These are phyloP conservation scores for Portevinia maculata DNA, from an alignment of 2,888 invertebrate species.

Conservation along the genomic window DNA sequence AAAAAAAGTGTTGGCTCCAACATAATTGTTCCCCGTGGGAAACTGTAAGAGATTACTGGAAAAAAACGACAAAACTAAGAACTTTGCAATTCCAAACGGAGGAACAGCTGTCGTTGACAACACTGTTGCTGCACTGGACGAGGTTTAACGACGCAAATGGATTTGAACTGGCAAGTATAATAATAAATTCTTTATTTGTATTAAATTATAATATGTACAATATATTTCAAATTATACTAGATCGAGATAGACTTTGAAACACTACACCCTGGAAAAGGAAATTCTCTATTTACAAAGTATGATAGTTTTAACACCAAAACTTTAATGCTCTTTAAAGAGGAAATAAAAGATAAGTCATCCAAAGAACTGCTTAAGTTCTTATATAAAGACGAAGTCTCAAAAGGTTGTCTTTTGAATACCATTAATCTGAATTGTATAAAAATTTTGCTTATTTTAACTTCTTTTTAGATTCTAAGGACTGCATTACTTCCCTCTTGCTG, in stretches of 20 bases:
- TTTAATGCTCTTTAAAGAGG: constrained; percentile 1
- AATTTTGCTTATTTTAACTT: background rate
- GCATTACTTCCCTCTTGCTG: constrained; percentile 49
- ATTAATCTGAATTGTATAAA: background rate
- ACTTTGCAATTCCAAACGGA: background rate
- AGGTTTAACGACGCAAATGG: constrained; percentile 19
- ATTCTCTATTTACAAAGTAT: background rate
- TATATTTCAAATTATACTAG: background rate
- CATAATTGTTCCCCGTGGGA: constrained; percentile 8
- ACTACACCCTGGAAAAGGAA: background rate
- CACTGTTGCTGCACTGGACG: constrained; percentile 22
- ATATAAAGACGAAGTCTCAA: background rate
- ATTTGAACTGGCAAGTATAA: background rate
- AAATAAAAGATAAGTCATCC: constrained; percentile 25
- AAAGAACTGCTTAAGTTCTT: constrained; percentile 10
- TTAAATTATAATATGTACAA: background rate
- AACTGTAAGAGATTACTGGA: background rate
- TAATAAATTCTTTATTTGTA: background rate
- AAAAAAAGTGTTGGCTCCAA: constrained; percentile 34
- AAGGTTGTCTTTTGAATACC: constrained; percentile 1
- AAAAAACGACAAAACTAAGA: background rate
- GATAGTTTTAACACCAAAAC: background rate
- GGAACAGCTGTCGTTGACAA: constrained; percentile 18
- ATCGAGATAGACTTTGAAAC: background rate
- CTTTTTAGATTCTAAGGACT: constrained; percentile 7